phyloP scores from a whole-genome alignment of 2,888 invertebrate genomes.

The Nineta flava region DNA sequence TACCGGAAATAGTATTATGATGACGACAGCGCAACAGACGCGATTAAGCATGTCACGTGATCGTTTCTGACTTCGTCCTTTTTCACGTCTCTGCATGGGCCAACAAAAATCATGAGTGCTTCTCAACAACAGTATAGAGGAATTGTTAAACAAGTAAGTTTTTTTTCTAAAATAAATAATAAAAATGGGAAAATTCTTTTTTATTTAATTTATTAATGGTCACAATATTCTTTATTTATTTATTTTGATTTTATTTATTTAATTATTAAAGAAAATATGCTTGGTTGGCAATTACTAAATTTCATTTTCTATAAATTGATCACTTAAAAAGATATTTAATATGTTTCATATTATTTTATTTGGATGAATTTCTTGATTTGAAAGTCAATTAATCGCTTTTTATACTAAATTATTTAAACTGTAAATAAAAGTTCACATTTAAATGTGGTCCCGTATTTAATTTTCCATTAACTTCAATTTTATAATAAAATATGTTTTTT shows the following conservation, averaged over 20 bases:
- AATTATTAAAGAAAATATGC: slow-evolving; percentile 13
- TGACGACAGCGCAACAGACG: background rate
- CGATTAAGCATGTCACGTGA: background rate
- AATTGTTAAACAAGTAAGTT: slow-evolving; percentile 43
- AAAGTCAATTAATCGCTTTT: background rate
- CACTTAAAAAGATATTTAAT: slow-evolving; percentile 1
- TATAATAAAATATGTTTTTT: background rate
- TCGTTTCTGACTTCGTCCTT: background rate
- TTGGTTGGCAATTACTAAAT: slow-evolving; percentile 21
- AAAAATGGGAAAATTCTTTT: background rate
- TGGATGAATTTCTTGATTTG: background rate
- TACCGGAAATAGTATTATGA: background rate
- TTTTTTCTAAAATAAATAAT: background rate
- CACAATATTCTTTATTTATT: slow-evolving; percentile 6
- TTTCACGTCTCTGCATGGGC: slow-evolving; percentile 1
- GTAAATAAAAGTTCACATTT: background rate
- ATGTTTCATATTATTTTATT: no score
- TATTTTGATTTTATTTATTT: slow-evolving; percentile 3
- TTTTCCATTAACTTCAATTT: background rate
- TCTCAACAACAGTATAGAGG: slow-evolving; percentile 32
- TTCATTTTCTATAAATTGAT: slow-evolving; percentile 12
- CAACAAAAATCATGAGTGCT: slow-evolving; percentile 24
- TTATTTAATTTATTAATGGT: slow-evolving; percentile 3
- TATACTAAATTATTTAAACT: background rate
- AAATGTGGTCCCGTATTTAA: no score